Base-by-base conservation (phyloP, 2,888 invertebrate genomes). In the Leucoptera coffeella region DNA sequence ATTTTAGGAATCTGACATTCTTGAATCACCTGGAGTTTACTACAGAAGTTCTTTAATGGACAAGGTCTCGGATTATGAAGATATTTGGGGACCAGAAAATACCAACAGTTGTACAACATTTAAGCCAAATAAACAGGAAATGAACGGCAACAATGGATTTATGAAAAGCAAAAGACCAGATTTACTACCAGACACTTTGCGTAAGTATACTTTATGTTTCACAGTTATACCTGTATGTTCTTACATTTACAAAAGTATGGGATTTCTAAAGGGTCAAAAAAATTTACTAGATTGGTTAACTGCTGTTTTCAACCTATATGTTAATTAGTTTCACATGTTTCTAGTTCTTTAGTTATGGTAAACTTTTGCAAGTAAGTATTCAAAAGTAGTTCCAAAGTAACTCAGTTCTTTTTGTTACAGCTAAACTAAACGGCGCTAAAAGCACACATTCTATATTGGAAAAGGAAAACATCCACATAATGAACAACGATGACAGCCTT, bases 61-160 rank as follows among this genome's bases (percentile, higher is more conserved):
- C 49, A 93, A 93, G 65, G 83, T 88, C 23, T 92, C 92, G 41
- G 94, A 94, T 57, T 94, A 94, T 48, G 94, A 94, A 62, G 94
- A 94, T 50, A 83, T 94, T 39, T 94, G 94, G 93, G 80, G 84
- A 34, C 78, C 80, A 28, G 79, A 80, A 45, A 22, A 22, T 5
- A 22, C 54, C 33, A 67, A 65, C 35, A 59, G 51, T 33, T 64
- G 69, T 36, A 59, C 73, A 19, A 61, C 67, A 12, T 71, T 73
- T 32, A 61, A 69, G 40, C 62, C 75, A 37, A 40, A 58, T 40
- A 58, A 57, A 41, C 35, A 43, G 28, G 65, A 64, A 35, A 17
- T 9, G 9, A 59, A 50, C 38, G 61, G n/a, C 27, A 71, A 62
- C 32, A 69, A 76, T 34, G 74, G 75, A 8, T 32, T 65, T 6